These are phyloP conservation scores for Neoarius graeffei DNA, from an alignment of 2,113 vertebrate genomes.

Conservation along the genomic window DNA sequence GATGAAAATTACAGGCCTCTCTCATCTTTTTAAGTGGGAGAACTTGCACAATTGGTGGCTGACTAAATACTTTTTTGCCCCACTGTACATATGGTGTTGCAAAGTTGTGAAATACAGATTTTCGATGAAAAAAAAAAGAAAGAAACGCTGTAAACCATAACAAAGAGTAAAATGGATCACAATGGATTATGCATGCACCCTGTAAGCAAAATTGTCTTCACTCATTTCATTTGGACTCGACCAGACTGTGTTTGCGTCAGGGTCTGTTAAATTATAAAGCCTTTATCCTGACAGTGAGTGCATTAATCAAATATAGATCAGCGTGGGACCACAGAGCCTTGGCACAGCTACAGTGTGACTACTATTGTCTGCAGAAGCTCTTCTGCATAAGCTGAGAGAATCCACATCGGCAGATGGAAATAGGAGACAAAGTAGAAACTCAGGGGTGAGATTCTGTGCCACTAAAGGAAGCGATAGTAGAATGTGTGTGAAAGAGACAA, in stretches of 20 bases:
- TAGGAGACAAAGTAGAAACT: neutral
- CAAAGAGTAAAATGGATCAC: neutral
- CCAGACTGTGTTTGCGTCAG: conserved; percentile 7
- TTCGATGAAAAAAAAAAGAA: neutral
- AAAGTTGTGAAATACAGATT: neutral
- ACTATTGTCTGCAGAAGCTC: conserved; percentile 27
- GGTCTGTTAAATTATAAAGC: conserved; percentile 33
- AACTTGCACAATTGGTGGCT: no score
- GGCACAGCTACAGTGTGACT: conserved; percentile 6
- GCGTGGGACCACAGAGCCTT: conserved; percentile 13
- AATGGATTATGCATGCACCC: neutral
- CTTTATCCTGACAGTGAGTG: conserved; percentile 31
- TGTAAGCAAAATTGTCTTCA: conserved; percentile 16
- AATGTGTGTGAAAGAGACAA: neutral
- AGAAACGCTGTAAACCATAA: neutral
- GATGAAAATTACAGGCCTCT: no score
- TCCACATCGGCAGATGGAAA: neutral
- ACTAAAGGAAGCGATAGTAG: neutral
- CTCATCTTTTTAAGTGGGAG: no score
- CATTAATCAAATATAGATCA: conserved; percentile 50
- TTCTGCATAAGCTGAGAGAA: conserved; percentile 15
- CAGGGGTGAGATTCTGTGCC: neutral
- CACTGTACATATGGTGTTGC: neutral
- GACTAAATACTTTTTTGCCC: no score
- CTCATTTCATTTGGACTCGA: conserved; percentile 12